Base-by-base conservation (phyloP, 1,140 invertebrate genomes). In the Cotesia glomerata region DNA sequence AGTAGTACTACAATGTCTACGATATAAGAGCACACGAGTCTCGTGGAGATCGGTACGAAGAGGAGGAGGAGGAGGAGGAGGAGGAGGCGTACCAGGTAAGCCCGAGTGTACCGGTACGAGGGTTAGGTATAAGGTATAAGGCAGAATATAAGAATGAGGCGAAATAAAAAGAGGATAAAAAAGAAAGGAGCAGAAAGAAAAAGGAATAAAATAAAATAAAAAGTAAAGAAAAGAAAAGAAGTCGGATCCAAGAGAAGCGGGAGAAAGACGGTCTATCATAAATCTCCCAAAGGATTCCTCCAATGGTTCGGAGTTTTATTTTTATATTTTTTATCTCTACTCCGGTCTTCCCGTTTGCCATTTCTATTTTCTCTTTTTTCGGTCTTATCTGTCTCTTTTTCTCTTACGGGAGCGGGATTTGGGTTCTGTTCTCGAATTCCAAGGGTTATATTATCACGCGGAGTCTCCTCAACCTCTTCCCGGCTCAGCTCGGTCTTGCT, bases 241-340 rank as follows among this genome's bases (percentile, higher is more conserved):
- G 35, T 26, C 26, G 26, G 34, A 61, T 11, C 16, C n/a, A 7
- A 52, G 49, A 49, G 34, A 4, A 51, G 36, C 64, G n/a, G 18
- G 64, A 36, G 13, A 51, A 35, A 51, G 54, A 59, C 16, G 32
- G 49, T 78, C 73, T 72, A 77, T 76, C 76, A 77, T 76, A 77
- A 76, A 76, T 73, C 72, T 68, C 66, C 71, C 72, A 16, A 52
- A 68, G 76, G 73, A 73, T 63, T 74, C 68, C 73, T 74, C 76
- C 72, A 76, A 74, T 69, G 71, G 36, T 73, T 75, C 68, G 75
- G 26, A 61, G 26, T 26, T 26, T 26, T 26, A 26, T 26, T 74
- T 73, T 65, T 65, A 51, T 65, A 14, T 65, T 35, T 26, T 39
- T 72, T 52, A 45, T 68, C 39, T 59, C 59, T 51, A 58, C 71